Conservation (phyloP, 2,797 vertebrate genomes). For the Protonibea diacanthus region DNA sequence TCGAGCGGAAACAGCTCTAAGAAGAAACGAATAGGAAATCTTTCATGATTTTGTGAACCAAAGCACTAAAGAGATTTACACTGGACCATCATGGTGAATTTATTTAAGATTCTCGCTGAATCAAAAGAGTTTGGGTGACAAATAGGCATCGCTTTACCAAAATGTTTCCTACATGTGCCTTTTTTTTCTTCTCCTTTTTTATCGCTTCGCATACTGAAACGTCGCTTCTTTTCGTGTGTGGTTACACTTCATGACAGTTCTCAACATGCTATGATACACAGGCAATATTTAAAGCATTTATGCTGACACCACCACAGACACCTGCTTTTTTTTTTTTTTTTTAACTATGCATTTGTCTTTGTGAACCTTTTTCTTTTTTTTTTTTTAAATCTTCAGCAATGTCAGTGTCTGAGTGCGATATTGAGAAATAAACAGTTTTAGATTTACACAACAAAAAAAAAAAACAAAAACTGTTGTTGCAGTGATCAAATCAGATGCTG, state of each 20-base stretch:
- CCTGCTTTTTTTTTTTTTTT: background rate
- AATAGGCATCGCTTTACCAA: conserved; percentile 26
- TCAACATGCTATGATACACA: background rate
- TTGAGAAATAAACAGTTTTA: background rate
- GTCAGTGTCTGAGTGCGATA: background rate
- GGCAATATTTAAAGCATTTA: conserved; percentile 20
- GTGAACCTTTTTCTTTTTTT: background rate
- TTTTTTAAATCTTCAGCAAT: background rate
- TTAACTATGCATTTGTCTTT: background rate
- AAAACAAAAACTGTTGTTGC: background rate
- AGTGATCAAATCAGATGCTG: conserved; percentile 9
- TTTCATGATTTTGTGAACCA: conserved; percentile 28
- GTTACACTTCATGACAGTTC: conserved; percentile 2
- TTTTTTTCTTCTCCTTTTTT: background rate
- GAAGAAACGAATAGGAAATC: conserved; percentile 12
- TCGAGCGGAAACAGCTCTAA: conserved; percentile 36
- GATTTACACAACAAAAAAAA: background rate
- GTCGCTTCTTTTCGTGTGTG: background rate
- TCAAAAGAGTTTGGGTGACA: conserved; percentile 22
- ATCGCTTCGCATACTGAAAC: conserved; percentile 4
- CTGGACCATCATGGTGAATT: conserved; percentile 59
- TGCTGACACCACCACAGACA: background rate
- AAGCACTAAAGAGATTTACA: conserved; percentile 62
- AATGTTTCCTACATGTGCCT: conserved; percentile 43
- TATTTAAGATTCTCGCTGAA: conserved; percentile 41